These are phyloP conservation scores for Ammospiza caudacuta DNA, from an alignment of 2,113 vertebrate species.

Conservation along the genomic window DNA sequence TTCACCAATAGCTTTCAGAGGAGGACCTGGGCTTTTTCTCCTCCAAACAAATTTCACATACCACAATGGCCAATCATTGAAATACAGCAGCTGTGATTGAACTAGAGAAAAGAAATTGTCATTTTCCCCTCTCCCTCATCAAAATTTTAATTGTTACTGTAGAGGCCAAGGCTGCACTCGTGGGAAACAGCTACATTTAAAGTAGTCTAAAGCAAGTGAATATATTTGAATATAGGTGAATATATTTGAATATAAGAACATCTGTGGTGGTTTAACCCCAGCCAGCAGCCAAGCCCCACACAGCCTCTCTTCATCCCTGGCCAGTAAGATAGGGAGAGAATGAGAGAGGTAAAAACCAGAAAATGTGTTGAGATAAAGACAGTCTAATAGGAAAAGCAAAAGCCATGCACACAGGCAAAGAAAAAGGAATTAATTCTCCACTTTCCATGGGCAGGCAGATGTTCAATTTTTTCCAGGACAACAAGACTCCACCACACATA, in stretches of 20 bases:
- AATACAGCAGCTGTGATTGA: background rate
- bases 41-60: background rate
- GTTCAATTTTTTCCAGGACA: background rate
- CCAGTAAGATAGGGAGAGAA: background rate
- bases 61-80: background rate
- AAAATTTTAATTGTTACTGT: background rate
- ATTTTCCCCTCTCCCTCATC: accelerated
- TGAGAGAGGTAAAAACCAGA: background rate
- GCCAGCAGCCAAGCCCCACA: background rate
- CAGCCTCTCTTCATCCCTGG: background rate
- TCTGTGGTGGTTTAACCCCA: background rate
- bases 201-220: background rate
- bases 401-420: background rate
- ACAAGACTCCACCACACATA: background rate
- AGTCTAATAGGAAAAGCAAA: background rate
- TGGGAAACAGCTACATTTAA: background rate
- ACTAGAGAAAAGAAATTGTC: background rate
- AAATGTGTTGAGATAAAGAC: background rate
- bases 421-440: background rate
- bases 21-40: background rate
- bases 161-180: background rate
- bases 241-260: background rate
- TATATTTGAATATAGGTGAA: background rate
- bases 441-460: background rate
- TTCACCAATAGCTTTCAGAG: background rate